Evolutionary conservation across 2,888 invertebrate species (phyloP), one percentile per base, ranked within the genome.

Genomic region (Eupithecia subfuscata): DNA sequence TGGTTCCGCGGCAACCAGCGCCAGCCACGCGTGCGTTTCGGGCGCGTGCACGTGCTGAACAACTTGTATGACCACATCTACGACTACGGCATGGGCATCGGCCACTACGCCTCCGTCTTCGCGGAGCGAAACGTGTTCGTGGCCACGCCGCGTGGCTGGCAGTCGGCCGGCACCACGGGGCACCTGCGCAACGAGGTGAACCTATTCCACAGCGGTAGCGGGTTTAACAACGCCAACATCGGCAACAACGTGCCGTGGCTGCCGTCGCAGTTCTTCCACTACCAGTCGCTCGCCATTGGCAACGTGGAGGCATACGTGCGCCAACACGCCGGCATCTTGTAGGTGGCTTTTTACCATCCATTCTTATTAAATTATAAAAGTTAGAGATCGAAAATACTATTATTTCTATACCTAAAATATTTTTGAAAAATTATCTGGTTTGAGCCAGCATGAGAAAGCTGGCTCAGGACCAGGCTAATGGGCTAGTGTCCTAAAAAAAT

Each of bases 1-100:
- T 80, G 80, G 80, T 80, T 72, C 74, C 75, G 69, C 18, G 80
- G 80, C 2, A 71, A 45, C 16, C 80, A 80, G 68, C 75, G 80
- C 12, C 74, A 76, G 48, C 80, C 80, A 2, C 73, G 71, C 25
- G 75, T 80, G 16, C 75, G 78, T 25, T 78, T 73, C 52, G 80
- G 52, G 37, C 48, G 67, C 65, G 65, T 72, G 22, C 71, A 72
- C 30, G 37, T 72, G 60, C 43, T 71, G 11, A 80, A 80, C 65
- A 80, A 80, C 70, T 30, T 80, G 45, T 80, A 80, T 60, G 74
- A 78, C 11, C 75, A 75, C 37, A 68, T 78, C 40, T 6, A 18
- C 9, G 37, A 9, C 16, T 78, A 77, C 37, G 80, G 71, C 11
- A 69, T 80, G 25, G 80, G 80, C 12, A 63, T 74, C 12, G 74